Base-by-base conservation (phyloP, 1,140 invertebrate species). In the Cyphomyrmex costatus region DNA sequence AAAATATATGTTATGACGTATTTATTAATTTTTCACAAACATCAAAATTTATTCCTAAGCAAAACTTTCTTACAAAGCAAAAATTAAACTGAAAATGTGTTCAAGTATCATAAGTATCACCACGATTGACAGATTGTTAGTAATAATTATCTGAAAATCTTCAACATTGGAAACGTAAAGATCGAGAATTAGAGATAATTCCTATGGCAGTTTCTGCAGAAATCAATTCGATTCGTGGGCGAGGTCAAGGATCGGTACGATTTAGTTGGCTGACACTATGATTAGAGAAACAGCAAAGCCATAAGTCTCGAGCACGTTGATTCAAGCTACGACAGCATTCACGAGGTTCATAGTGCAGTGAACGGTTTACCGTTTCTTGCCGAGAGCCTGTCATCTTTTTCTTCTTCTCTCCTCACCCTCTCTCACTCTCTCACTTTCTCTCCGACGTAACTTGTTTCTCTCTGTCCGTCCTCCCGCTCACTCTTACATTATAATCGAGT, bases 301-400 rank as follows among this genome's bases (percentile, higher is more conserved):
- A 42, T 21, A 36, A 65, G 42, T n/a, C 36, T 27, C 53, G 51
- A 10, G 42, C 53, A 3, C 33, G 42, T 65, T 36, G 58, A 76
- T 68, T 68, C 53, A 36, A 82, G 56, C 27, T 70, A 77, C 42
- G 51, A 85, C 82, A 77, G 71, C 84, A 73, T 83, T 86, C 71
- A 56, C 61, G 70, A 24, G 85, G 78, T 89, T 83, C 74, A 85
- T 80, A 61, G 46, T 30, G 56, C 51, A 89, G 80, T 70, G 46
- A 87, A 70, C 87, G 46, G 79, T 90, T 89, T 89, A 89, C 89
- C 88, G 89, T 89, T 84, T 87, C 89, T 90, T 70, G 88, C 60
- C 73, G 53, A 84, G 77, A 86, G 85, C 66, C 77, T 61, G 27
- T 70, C 12, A n/a, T 51, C 49, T 42, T 42, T 42, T 8, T 42